phyloP scores from a whole-genome alignment of 2,113 vertebrate genomes.

The Hippocampus barbouri region DNA sequence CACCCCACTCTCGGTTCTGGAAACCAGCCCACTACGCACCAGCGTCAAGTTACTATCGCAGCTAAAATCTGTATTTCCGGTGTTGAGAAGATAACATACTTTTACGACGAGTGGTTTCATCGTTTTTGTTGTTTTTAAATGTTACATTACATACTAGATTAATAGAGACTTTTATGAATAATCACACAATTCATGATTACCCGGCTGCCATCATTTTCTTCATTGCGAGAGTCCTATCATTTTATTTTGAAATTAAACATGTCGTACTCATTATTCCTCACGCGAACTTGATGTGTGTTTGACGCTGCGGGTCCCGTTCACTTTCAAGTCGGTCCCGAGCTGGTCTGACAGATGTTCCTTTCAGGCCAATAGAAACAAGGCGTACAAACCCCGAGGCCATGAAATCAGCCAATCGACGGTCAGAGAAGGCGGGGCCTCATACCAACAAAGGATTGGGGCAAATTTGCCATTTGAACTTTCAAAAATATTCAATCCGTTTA shows the following conservation, averaged over 20 bases:
- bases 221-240: not conserved
- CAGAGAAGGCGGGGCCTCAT: slow-evolving; percentile 21
- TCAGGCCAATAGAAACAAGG: slow-evolving; percentile 39
- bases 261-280: fast-evolving
- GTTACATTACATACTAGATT: not conserved
- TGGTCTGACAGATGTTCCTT: slow-evolving; percentile 7
- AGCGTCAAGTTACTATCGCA: fast-evolving
- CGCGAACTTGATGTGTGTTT: slow-evolving; percentile 6
- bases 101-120: not conserved
- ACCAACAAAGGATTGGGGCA: slow-evolving; percentile 37
- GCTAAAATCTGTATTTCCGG: not conserved
- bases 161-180: not conserved
- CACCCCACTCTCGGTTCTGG: slow-evolving; percentile 1
- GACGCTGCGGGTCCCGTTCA: slow-evolving; percentile 19
- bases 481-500: not conserved
- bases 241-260: slow-evolving; percentile 4
- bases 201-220: not conserved
- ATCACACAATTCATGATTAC: not conserved
- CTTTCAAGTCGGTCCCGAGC: slow-evolving; percentile 5
- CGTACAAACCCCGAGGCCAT: fast-evolving
- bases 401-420: slow-evolving; percentile 23
- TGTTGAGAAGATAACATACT: not conserved
- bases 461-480: not conserved
- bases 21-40: not conserved
- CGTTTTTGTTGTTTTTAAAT: not conserved